These are phyloP conservation scores for Daubentonia madagascariensis DNA, from an alignment of 2,113 vertebrate genomes.

Conservation along the genomic window DNA sequence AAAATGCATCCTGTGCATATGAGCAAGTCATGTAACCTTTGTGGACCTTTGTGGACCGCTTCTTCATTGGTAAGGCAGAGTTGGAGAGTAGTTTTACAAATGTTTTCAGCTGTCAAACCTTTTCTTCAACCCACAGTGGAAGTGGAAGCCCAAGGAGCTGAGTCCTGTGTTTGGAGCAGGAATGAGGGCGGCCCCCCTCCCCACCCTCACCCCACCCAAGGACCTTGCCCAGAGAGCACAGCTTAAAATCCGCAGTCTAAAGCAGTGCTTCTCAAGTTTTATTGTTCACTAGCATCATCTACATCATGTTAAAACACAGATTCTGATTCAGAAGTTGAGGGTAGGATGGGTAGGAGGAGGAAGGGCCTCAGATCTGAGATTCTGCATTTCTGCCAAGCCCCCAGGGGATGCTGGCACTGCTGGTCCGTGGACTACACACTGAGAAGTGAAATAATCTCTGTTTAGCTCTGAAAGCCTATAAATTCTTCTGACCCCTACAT, in stretches of 20 bases:
- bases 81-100: not conserved
- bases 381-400: not conserved
- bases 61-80: not conserved
- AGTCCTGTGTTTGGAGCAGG: not conserved
- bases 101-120: not conserved
- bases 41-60: rapidly evolving
- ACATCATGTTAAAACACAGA: not conserved
- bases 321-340: not conserved
- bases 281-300: not conserved
- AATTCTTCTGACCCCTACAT: not conserved
- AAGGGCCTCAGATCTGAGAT: not conserved
- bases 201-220: rapidly evolving
- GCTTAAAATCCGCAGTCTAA: not conserved
- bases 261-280: not conserved
- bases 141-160: not conserved
- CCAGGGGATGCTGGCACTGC: not conserved
- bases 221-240: not conserved
- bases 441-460: not conserved
- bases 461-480: not conserved
- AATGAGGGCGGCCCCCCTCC: not conserved
- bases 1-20: rapidly evolving
- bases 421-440: not conserved
- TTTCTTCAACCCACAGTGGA: not conserved
- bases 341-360: not conserved
- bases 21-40: rapidly evolving